Percentiles rank a stretch among this genome's conserved stretches.
These are phyloP conservation scores for Plagodis dolabraria DNA, from an alignment of 2,888 invertebrate species.

Conservation along the genomic window DNA sequence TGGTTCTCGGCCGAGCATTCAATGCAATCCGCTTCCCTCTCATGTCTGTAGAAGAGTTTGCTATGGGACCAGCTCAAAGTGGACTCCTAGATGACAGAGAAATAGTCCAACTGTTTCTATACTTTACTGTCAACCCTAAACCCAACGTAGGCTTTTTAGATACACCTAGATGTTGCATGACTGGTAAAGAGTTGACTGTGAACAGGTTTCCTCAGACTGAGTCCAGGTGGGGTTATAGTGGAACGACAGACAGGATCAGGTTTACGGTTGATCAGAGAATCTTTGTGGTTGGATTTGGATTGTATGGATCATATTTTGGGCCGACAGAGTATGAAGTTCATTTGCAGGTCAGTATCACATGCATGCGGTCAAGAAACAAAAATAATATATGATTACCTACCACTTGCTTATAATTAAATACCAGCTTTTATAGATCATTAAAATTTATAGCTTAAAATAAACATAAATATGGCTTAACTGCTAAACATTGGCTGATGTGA, in stretches of 20 bases:
- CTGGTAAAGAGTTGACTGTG: slow-evolving; percentile 91
- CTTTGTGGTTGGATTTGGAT: slow-evolving; percentile 93
- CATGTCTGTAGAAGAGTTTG: slow-evolving; percentile 95
- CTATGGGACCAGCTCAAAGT: slow-evolving; percentile 90
- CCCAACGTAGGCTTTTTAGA: slow-evolving; percentile 89
- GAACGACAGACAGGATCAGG: slow-evolving; percentile 92
- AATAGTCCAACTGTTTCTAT: slow-evolving; percentile 89
- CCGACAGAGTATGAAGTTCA: slow-evolving; percentile 91
- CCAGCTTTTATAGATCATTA: too few relatives aligned
- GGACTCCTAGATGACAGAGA: slow-evolving; percentile 91
- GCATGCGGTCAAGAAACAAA: too few relatives aligned
- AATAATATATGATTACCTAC: too few relatives aligned
- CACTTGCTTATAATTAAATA: too few relatives aligned
- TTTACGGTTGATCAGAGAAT: slow-evolving; percentile 92
- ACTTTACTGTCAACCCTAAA: slow-evolving; percentile 90
- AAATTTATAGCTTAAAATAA: too few relatives aligned
- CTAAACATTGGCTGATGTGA: too few relatives aligned
- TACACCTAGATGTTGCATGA: slow-evolving; percentile 90
- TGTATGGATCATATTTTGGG: slow-evolving; percentile 93
- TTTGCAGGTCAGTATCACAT: slow-evolving; percentile 77
- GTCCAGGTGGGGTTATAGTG: slow-evolving; percentile 93
- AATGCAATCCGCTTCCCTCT: slow-evolving; percentile 91
- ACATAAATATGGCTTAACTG: too few relatives aligned
- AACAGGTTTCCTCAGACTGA: slow-evolving; percentile 90
- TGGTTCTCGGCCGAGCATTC: slow-evolving; percentile 88